These are phyloP conservation scores for Cathartes aura DNA, from an alignment of 2,113 vertebrate genomes.

Conservation along the genomic window DNA sequence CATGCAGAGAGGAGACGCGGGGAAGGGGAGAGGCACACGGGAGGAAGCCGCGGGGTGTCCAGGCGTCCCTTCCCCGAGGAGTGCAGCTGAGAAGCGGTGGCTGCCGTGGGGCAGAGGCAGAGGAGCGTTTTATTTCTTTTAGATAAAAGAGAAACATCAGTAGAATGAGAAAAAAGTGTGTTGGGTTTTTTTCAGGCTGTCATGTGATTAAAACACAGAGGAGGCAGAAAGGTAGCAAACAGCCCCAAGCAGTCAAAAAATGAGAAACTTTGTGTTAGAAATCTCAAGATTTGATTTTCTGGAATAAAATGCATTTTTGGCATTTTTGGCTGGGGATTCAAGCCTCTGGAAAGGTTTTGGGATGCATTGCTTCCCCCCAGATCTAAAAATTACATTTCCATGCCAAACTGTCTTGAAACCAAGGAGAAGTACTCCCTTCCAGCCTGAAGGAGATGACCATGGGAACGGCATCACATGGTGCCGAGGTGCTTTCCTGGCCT, in stretches of 20 bases:
- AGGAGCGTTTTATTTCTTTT: background rate
- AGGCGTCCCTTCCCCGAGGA: background rate
- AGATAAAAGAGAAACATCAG: constrained; percentile 34
- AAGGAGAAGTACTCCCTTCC: background rate
- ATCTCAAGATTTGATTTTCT: constrained; percentile 17
- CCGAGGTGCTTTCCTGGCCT: background rate
- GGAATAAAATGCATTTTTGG: background rate
- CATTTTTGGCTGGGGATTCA: background rate
- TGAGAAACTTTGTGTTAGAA: constrained; percentile 26
- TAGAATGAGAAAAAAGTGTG: background rate
- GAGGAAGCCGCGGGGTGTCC: background rate
- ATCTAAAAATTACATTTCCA: background rate
- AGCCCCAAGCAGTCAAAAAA: constrained; percentile 22
- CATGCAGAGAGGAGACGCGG: background rate
- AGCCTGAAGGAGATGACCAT: background rate
- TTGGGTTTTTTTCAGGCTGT: background rate
- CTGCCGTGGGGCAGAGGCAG: background rate
- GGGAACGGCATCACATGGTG: rapidly evolving
- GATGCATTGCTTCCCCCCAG: background rate
- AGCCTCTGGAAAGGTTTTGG: background rate
- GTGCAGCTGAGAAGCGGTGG: rapidly evolving
- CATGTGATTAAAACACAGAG: constrained; percentile 17
- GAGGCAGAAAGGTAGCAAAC: background rate
- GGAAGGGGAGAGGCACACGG: rapidly evolving
- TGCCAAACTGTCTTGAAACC: background rate